Evolutionary conservation across 2,113 vertebrate genomes (phyloP).

Genomic region (Scytalopus superciliaris): DNA sequence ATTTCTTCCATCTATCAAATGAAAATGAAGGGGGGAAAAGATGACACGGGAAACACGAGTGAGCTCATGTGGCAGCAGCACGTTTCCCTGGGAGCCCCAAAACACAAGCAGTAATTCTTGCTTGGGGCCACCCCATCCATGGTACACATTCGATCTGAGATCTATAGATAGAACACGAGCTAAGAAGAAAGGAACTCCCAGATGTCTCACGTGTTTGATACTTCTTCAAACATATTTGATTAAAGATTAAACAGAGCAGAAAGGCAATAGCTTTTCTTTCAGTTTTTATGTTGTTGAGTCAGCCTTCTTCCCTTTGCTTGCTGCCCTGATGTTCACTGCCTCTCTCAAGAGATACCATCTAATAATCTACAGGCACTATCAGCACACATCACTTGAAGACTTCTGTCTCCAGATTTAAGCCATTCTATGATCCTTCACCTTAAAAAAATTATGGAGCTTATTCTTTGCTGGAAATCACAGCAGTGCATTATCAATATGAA

Average conservation of each 20-base stretch:
- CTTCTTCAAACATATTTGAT: constrained; percentile 13
- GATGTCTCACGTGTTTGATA: not conserved
- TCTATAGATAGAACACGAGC: not conserved
- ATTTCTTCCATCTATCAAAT: not conserved
- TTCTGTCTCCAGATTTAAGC: not conserved
- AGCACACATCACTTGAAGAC: not conserved
- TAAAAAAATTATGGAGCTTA: not conserved
- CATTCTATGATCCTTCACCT: not conserved
- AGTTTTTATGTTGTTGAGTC: not conserved
- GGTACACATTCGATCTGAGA: not conserved
- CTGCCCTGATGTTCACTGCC: not conserved
- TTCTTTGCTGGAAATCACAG: not conserved
- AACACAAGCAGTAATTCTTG: not conserved
- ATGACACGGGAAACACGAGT: not conserved
- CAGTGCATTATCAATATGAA: not conserved
- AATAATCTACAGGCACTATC: not conserved
- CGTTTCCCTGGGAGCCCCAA: not conserved
- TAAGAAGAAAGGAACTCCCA: constrained; percentile 11
- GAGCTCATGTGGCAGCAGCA: constrained; percentile 9
- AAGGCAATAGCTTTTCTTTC: not conserved
- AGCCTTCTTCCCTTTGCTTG: not conserved
- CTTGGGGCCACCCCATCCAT: not conserved
- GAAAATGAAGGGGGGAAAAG: not conserved
- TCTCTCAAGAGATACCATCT: not conserved
- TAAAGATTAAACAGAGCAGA: constrained; percentile 17